Conservation (phyloP, 2,888 invertebrate genomes). For the Amblyjoppa proteus region DNA sequence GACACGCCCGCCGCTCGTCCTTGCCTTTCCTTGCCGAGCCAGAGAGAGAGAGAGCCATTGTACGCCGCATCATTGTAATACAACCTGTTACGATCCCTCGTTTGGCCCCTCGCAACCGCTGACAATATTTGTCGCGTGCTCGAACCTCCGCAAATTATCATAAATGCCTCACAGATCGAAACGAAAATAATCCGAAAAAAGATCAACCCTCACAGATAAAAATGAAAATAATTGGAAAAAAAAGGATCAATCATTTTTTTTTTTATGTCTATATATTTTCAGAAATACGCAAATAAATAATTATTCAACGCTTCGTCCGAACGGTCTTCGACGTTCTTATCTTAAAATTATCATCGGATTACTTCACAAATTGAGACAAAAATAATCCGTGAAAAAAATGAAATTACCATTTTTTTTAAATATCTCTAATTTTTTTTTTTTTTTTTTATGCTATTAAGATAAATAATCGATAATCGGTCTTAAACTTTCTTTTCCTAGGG, state of each 20-base stretch:
- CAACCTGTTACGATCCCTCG: slow-evolving; percentile 64
- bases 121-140: slow-evolving; percentile 21
- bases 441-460: background rate
- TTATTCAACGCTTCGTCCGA: background rate
- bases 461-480: slow-evolving; percentile 8
- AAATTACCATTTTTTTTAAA: too few species aligned
- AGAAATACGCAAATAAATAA: slow-evolving; percentile 18
- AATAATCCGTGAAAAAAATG: too few species aligned
- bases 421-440: too few species aligned
- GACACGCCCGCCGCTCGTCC: slow-evolving; percentile 60
- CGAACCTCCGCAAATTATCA: slow-evolving; percentile 15
- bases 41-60: slow-evolving; percentile 39
- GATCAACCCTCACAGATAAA: background rate
- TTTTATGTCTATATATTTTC: too few species aligned
- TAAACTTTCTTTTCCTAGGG: background rate
- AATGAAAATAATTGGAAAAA: background rate
- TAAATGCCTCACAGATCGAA: background rate
- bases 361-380: too few species aligned
- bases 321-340: background rate
- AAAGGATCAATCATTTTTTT: background rate
- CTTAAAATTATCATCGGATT: too few species aligned
- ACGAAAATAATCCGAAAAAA: background rate
- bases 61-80: slow-evolving; percentile 62
- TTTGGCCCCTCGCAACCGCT: slow-evolving; percentile 7
- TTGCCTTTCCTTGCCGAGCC: slow-evolving; percentile 20